Conservation (phyloP, 2,888 invertebrate genomes). For the Orchesellides sinensis region DNA sequence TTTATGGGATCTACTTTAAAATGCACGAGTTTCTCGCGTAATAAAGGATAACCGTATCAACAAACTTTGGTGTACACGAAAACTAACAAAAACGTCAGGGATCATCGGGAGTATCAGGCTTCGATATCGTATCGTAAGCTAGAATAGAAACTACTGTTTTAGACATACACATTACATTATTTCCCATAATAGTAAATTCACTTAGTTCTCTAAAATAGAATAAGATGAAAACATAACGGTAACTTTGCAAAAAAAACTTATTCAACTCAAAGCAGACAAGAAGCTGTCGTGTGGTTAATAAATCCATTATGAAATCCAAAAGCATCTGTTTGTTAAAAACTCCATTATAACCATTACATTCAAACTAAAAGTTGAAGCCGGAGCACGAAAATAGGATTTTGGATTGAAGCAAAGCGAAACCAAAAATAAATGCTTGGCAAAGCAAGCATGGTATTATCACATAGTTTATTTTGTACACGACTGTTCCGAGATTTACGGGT, state of each 20-base stretch:
- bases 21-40: constrained; percentile 11
- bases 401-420: constrained; percentile 30
- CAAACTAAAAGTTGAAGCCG: too few species aligned
- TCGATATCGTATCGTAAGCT: too few species aligned
- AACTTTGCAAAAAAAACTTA: neutral
- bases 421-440: constrained; percentile 30
- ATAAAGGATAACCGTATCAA: constrained; percentile 33
- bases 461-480: neutral
- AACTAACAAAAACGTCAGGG: neutral
- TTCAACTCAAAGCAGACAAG: neutral
- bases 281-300: neutral
- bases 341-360: too few species aligned
- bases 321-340: too few species aligned
- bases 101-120: neutral
- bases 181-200: too few species aligned
- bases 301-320: constrained; percentile 12
- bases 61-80: neutral
- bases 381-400: too few species aligned
- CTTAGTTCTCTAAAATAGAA: too few species aligned
- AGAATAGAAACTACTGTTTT: too few species aligned
- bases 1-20: constrained; percentile 51
- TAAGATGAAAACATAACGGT: neutral
- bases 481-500: neutral
- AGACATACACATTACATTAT: too few species aligned
- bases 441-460: neutral